Base-by-base conservation (phyloP, 2,888 invertebrate species). In the Beris chalybata region DNA sequence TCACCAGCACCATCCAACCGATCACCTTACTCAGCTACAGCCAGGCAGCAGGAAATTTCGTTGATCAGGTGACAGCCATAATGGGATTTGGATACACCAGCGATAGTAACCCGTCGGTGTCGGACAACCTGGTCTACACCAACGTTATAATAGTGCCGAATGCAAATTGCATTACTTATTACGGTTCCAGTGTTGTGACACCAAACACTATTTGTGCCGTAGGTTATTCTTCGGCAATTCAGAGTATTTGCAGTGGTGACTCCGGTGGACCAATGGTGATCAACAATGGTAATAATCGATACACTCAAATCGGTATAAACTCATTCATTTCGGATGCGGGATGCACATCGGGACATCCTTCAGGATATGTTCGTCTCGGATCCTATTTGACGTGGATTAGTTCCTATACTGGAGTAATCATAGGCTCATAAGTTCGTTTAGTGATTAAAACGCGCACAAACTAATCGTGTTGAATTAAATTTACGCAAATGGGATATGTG, bases 11-110 rank as follows among this genome's bases (percentile, higher is more conserved):
- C 15, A 78, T 81, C 64, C 73, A 74, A 66, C 73, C 72, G 13
- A 74, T 80, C 52, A 32, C 70, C 1, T 65, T 80, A 3, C 76
- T 79, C 0, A 71, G 74, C 22, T 77, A 76, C 15, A 45, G 43
- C 2, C 67, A 71, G 66, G 44, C 71, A 9, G 72, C 71, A 67
- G 72, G 67, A 61, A 72, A 74, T 66, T 79, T 76, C 69, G 76
- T 58, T 3, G 77, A 77, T 12, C 67, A 67, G 3, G 72, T 71
- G 65, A 79, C 76, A 4, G 71, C 73, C 6, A 78, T 80, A 6
- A 76, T 78, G 3, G 81, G 81, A 38, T 81, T 76, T 71, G 81
- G 81, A 29, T 74, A 74, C 47, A 77, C 76, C 12, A 74, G 75
- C 12, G 79, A 79, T 69, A 56, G 78, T 22, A 64, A 67, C n/a